Base-by-base conservation (phyloP, 1,140 invertebrate genomes). In the Nylanderia fulva region DNA sequence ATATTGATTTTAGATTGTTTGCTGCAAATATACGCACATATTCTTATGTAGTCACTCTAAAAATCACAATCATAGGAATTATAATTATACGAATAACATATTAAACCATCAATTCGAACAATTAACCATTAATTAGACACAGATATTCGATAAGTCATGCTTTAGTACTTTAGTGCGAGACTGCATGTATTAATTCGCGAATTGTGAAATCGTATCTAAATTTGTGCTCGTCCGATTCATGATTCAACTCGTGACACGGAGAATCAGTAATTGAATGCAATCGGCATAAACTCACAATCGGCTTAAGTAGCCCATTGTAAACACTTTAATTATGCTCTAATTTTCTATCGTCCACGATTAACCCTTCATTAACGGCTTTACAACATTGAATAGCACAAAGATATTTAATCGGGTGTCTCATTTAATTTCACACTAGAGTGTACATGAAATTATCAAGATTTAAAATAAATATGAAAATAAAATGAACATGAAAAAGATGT, bases 261-360 rank as follows among this genome's bases (percentile, higher is more conserved):
- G 56, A 80, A 39, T 52, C 61, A 52, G 52, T 79, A 66, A 66
- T 42, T 69, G 24, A 80, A 80, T 71, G 52, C 64, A 71, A 80
- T 80, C 48, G 24, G 64, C 48, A 58, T 58, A 56, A 56, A 42
- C 48, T 80, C 52, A 71, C 45, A 48, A 48, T 48, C 15, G 15
- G 64, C 52, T 71, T 33, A 80, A 80, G 64, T 58, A 80, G 48
- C n/a, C 24, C n/a, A 80, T 71, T 80, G 77, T 71, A 71, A 24
- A 52, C 11, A 69, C 66, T 80, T 80, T 27, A 52, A 80, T 71
- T 80, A 56, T 48, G 77, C 18, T 52, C 77, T 71, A 80, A 80
- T 80, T 80, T 80, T 80, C 77, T 42, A 71, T 69, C 18, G 21
- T 80, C 1, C 48, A 9, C 24, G 48, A 56, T 80, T 58, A 71